Base-by-base conservation (phyloP, 2,797 vertebrate genomes). In the Merluccius polli region DNA sequence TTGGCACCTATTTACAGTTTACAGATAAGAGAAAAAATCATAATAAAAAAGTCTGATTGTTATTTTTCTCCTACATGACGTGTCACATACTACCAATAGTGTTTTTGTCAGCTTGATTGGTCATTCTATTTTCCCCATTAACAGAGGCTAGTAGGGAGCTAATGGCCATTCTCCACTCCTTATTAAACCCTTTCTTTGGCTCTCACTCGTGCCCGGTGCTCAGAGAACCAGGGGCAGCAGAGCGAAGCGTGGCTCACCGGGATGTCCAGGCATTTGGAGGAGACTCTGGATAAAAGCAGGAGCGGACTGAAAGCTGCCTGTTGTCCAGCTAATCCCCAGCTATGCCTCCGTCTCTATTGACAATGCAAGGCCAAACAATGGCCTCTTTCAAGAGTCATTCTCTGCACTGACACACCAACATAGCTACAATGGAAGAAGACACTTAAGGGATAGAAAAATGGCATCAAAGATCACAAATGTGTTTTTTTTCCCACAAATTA, bases 291-390 rank as follows among this genome's bases (percentile, higher is more conserved):
- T 87, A 92, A n/a, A 91, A 91, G 89, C 82, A 83, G 52, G 82
- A 85, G 79, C 74, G 76, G 74, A 83, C 81, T 88, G 89, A 92
- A 92, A 92, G 89, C 90, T 88, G 82, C 77, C 89, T 92, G 87
- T 92, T 90, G 89, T 92, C 90, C 86, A 87, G 75, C 88, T 92
- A 91, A 90, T 92, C 90, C 90, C 21, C 65, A 77, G 75, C 88
- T 78, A 79, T 82, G 84, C 85, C 84, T 82, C 80, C 70, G 80
- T 90, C 85, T 91, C 89, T 90, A 86, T 81, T 89, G 91, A 90
- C 91, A 89, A 91, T 86, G 75, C 75, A 0, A 81, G 80, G 44
- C 79, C 12, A n/a, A 89, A 93, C 89, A 93, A 92, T 88, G 80
- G 89, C 52, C 74, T 86, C 89, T 92, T 94, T 94, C 84, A 90